A percentile compares a stretch with the other conserved stretches of the same genome.
phyloP scores from a whole-genome alignment of 2,797 vertebrate species.

The Chaenodraco wilsoni region DNA sequence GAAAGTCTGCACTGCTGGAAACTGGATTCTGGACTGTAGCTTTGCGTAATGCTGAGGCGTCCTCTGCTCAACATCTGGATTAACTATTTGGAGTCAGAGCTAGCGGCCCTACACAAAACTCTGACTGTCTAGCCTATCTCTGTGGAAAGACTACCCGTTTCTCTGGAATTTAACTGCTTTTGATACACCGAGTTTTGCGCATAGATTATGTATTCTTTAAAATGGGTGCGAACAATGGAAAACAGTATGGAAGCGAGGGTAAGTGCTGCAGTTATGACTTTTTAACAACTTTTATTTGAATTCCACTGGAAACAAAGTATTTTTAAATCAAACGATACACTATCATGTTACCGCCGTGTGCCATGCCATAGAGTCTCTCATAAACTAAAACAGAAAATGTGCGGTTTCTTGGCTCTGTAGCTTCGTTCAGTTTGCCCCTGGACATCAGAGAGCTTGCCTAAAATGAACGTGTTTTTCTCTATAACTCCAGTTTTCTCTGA shows the following conservation, averaged over 20 bases:
- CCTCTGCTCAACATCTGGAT: constrained; percentile 80
- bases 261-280: constrained; percentile 71
- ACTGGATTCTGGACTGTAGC: constrained; percentile 49
- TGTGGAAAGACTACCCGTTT: constrained; percentile 28
- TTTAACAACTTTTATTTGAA: constrained; percentile 17
- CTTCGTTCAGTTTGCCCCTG: constrained; percentile 5
- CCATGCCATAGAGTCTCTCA: neutral
- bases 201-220: constrained; percentile 92
- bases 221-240: constrained; percentile 99
- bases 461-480: constrained; percentile 10
- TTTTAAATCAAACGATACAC: neutral
- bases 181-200: constrained; percentile 56
- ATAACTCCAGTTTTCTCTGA: neutral
- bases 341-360: neutral
- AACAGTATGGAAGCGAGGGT: constrained; percentile 97
- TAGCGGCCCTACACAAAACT: constrained; percentile 52
- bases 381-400: constrained; percentile 9
- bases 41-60: constrained; percentile 70
- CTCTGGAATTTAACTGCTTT: constrained; percentile 52
- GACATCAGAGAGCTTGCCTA: constrained; percentile 9
- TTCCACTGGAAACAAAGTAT: neutral
- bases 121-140: constrained; percentile 43
- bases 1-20: constrained; percentile 56
- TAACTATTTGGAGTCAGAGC: constrained; percentile 78
- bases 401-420: neutral